These are phyloP conservation scores for Luperina testacea DNA, from an alignment of 2,888 invertebrate species.

Conservation along the genomic window DNA sequence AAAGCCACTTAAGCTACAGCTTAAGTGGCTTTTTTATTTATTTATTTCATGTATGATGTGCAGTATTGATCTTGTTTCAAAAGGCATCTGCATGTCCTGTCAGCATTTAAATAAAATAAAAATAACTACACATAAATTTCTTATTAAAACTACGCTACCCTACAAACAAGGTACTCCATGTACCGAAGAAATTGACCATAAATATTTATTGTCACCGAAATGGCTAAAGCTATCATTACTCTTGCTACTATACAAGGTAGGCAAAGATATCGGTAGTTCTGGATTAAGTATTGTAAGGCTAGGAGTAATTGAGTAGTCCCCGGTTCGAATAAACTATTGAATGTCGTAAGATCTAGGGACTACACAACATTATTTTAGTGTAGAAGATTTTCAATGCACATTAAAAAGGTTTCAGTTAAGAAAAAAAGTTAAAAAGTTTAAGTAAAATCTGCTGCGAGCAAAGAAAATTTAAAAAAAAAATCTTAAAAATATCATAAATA, in stretches of 20 bases:
- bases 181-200: conserved; percentile 57
- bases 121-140: neutral
- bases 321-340: neutral
- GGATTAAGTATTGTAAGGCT: conserved; percentile 41
- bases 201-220: conserved; percentile 64
- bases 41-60: no score
- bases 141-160: conserved; percentile 20
- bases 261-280: conserved; percentile 47
- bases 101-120: no score
- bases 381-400: neutral
- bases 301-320: conserved; percentile 45
- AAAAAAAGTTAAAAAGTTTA: neutral
- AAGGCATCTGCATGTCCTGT: neutral
- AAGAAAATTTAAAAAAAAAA: neutral
- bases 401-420: neutral
- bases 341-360: neutral
- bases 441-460: neutral
- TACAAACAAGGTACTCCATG: conserved; percentile 48
- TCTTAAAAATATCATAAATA: neutral
- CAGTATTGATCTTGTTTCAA: neutral
- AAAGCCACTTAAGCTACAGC: no score
- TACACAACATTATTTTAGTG: neutral
- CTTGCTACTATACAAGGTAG: conserved; percentile 38
- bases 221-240: conserved; percentile 57
- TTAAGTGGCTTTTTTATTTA: no score